Evolutionary conservation across 2,797 vertebrate species (phyloP).

Genomic region (Crax fasciolata): DNA sequence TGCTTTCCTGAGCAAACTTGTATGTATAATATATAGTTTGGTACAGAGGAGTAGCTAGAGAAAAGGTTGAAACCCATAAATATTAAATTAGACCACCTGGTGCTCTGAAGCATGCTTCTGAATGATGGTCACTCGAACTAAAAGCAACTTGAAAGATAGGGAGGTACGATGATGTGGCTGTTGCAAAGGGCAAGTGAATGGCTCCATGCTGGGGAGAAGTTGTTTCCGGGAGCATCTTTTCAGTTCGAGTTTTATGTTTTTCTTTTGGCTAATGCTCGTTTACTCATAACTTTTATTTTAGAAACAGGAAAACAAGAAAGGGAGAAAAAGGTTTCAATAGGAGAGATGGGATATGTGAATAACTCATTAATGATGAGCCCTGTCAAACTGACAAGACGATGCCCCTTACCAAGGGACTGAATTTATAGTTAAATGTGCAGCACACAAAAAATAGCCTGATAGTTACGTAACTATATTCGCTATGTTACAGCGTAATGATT

Average conservation of each 20-base stretch:
- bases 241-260: not conserved
- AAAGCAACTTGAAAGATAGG: not conserved
- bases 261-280: not conserved
- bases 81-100: slow-evolving; percentile 68
- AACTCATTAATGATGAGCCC: not conserved
- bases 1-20: slow-evolving; percentile 61
- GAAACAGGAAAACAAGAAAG: not conserved
- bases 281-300: not conserved
- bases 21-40: slow-evolving; percentile 32
- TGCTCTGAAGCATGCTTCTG: slow-evolving; percentile 30
- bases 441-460: not conserved
- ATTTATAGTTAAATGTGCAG: not conserved
- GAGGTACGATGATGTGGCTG: not conserved
- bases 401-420: not conserved
- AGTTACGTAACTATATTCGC: not conserved
- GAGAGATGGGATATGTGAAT: not conserved
- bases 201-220: not conserved
- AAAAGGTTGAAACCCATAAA: slow-evolving; percentile 61
- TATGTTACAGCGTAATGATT: not conserved
- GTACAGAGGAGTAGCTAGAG: slow-evolving; percentile 8
- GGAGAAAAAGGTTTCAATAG: not conserved
- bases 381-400: not conserved
- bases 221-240: not conserved
- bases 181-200: not conserved
- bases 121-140: not conserved